Conservation (phyloP, 2,113 vertebrate genomes). For the Scatophagus argus region DNA sequence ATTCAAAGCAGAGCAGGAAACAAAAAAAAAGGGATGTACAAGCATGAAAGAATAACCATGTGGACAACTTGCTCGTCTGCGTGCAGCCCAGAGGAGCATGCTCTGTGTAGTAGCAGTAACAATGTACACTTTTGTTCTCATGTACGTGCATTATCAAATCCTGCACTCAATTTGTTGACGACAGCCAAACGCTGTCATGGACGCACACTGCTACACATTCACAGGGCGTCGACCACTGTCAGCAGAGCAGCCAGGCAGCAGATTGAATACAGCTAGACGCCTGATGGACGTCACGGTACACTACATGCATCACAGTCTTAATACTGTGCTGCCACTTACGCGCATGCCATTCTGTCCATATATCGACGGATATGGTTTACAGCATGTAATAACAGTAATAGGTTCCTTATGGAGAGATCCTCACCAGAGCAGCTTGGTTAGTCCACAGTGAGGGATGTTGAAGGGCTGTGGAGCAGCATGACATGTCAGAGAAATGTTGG, state of each 20-base stretch:
- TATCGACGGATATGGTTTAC: conserved; percentile 55
- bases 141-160: conserved; percentile 17
- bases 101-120: not conserved
- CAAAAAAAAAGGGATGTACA: not conserved
- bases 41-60: not conserved
- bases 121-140: not conserved
- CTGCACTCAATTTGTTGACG: conserved; percentile 21
- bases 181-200: conserved; percentile 5
- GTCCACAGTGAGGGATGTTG: conserved; percentile 6
- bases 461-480: not conserved
- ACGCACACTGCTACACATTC: conserved; percentile 12
- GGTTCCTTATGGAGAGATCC: conserved; percentile 56
- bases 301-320: conserved; percentile 53
- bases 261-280: conserved; percentile 42
- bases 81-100: not conserved
- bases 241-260: conserved; percentile 21
- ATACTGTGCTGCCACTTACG: conserved; percentile 36
- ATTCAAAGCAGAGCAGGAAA: conserved; percentile 1
- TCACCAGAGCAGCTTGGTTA: conserved; percentile 14
- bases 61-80: not conserved
- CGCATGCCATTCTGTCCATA: conserved; percentile 40
- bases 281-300: conserved; percentile 56
- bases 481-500: conserved; percentile 33
- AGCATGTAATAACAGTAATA: conserved; percentile 68
- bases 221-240: conserved; percentile 18